Percentiles rank a stretch among this genome's conserved stretches.
These are phyloP conservation scores for Thereva nobilitata DNA, from an alignment of 2,888 invertebrate genomes.

Conservation along the genomic window DNA sequence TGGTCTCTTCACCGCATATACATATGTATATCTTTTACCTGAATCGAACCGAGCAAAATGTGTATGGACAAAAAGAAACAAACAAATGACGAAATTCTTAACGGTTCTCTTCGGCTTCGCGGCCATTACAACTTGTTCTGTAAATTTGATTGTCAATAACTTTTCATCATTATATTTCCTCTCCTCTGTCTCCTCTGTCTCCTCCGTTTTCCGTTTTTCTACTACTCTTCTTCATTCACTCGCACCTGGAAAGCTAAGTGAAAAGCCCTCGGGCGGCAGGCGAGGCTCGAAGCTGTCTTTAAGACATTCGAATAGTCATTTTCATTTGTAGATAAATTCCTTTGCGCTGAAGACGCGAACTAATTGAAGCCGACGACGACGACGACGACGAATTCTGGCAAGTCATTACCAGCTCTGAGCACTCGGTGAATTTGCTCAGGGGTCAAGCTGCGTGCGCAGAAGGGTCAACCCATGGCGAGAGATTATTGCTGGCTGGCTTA, in stretches of 20 bases:
- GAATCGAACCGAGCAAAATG: too few relatives aligned
- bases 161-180: conserved; percentile 16
- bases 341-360: conserved; percentile 15
- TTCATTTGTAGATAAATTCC: conserved; percentile 26
- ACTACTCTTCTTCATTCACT: neutral
- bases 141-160: conserved; percentile 34
- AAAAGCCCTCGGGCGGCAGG: conserved; percentile 22
- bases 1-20: conserved; percentile 5
- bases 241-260: neutral
- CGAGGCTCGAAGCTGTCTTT: neutral
- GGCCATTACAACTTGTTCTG: conserved; percentile 28
- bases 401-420: conserved; percentile 7
- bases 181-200: neutral
- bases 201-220: neutral
- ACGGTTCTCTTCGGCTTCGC: conserved; percentile 19
- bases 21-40: neutral
- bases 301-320: conserved; percentile 9
- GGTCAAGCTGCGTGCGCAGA: too few relatives aligned
- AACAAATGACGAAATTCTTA: conserved; percentile 31
- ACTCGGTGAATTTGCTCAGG: neutral
- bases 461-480: neutral
- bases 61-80: conserved; percentile 9
- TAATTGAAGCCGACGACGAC: conserved; percentile 23
- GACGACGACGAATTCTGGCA: conserved; percentile 3
- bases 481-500: neutral